Base-by-base conservation (phyloP, 2,888 invertebrate species). In the Temnothorax rugatulus region DNA sequence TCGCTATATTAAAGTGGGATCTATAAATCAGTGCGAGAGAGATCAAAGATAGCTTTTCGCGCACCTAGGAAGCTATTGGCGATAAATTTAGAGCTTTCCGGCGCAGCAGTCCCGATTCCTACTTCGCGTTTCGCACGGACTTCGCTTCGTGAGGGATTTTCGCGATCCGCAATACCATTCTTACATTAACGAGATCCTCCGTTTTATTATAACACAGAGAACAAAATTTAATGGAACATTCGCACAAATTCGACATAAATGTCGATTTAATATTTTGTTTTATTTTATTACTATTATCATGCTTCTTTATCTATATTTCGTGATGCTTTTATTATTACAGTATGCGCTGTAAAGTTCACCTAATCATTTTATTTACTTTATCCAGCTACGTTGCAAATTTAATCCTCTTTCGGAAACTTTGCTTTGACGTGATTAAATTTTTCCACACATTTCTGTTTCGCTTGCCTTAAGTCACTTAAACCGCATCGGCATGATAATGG, bases 21-120 rank as follows among this genome's bases (percentile, higher is more conserved):
- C 47, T 71, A 50, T 69, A 61, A 79, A 71, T 79, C 73, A 79
- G 25, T 18, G 21, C 18, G 38, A 34, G 47, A 57, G 69, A 69
- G 57, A 69, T 79, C 71, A 79, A 79, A 79, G 79, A 79, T 77
- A 77, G 57, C 68, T 68, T 68, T 54, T 57, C 77, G 77, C 15
- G 44, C 68, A 34, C 29, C 52, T 41, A 59, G 68, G 44, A 68
- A 77, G 77, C 68, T 77, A 57, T 77, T 57, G 68, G 57, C 44
- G 68, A 76, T 76, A 76, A 76, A 76, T 76, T 64, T 64, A 4
- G 76, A 64, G 64, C 76, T 76, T 76, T 76, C 76, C 52, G 76
- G 64, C 76, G 25, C 63, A 64, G 76, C 64, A 29, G 66, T 68
- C 18, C 21, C 76, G 64, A 64, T 52, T 75, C 47, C 29, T 74